Evolutionary conservation across 2,888 invertebrate genomes (phyloP).

Genomic region (Aspidapion aeneum): DNA sequence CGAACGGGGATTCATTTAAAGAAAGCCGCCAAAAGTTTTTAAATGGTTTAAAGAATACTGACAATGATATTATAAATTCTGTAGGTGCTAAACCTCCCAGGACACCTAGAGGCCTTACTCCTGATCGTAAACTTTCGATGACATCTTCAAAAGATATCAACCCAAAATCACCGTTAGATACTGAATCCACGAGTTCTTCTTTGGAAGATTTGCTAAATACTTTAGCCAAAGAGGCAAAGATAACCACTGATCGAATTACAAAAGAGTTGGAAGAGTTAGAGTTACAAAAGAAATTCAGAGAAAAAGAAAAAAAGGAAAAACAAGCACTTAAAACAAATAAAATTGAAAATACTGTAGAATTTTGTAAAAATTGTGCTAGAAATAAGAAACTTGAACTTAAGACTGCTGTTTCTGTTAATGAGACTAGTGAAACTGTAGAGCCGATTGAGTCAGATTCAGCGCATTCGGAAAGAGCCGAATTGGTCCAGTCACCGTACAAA

Average conservation of each 20-base stretch:
- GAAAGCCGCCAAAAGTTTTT: slow-evolving; percentile 43
- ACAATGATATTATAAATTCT: slow-evolving; percentile 25
- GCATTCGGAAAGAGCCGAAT: slow-evolving; percentile 39
- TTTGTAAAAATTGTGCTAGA: slow-evolving; percentile 25
- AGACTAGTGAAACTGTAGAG: slow-evolving; percentile 37
- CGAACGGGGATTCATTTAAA: slow-evolving; percentile 40
- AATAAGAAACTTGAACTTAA: not conserved
- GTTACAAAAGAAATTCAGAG: slow-evolving; percentile 28
- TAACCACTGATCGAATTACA: slow-evolving; percentile 64
- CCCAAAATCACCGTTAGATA: slow-evolving; percentile 31
- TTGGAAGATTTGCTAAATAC: slow-evolving; percentile 70
- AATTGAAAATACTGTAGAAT: slow-evolving; percentile 47
- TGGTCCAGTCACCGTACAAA: slow-evolving; percentile 38
- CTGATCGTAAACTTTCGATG: slow-evolving; percentile 32
- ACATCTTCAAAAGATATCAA: slow-evolving; percentile 37
- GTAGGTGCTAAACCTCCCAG: slow-evolving; percentile 33
- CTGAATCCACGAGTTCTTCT: slow-evolving; percentile 35
- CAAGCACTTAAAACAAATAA: slow-evolving; percentile 43
- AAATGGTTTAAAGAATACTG: slow-evolving; percentile 37
- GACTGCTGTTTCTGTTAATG: not conserved
- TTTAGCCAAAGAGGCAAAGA: slow-evolving; percentile 71
- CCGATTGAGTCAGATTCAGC: slow-evolving; percentile 33
- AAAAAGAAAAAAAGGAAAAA: slow-evolving; percentile 14
- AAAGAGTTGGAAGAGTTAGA: slow-evolving; percentile 52
- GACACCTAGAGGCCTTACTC: slow-evolving; percentile 39